phyloP scores from a whole-genome alignment of 1,140 invertebrate genomes.

The Diorhabda elongata region DNA sequence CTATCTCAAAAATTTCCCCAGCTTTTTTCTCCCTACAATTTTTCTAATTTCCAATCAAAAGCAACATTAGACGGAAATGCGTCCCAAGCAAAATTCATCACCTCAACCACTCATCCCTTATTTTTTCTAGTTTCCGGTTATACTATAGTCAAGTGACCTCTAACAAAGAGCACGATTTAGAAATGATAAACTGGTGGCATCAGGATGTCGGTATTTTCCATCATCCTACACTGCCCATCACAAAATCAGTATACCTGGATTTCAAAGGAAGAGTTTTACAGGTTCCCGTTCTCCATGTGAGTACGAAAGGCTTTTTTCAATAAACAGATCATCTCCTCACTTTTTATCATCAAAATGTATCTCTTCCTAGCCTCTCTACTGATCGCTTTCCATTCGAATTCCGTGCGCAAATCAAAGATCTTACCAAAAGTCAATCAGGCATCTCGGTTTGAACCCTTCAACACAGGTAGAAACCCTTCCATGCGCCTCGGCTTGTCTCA shows the following conservation, averaged over 20 bases:
- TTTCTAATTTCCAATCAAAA: too few relatives aligned
- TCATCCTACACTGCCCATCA: slow-evolving; percentile 57
- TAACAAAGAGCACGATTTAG: slow-evolving; percentile 50
- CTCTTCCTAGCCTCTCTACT: too few relatives aligned
- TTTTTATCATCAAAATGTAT: neutral
- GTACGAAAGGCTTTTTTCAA: slow-evolving; percentile 18
- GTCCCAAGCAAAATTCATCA: neutral
- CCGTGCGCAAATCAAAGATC: too few relatives aligned
- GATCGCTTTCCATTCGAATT: too few relatives aligned
- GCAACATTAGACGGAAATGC: neutral
- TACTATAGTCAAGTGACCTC: slow-evolving; percentile 65
- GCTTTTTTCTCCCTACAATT: too few relatives aligned
- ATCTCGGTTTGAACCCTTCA: too few relatives aligned
- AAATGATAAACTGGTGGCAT: slow-evolving; percentile 66
- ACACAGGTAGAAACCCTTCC: too few relatives aligned
- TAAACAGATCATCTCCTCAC: too few relatives aligned
- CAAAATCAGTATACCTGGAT: slow-evolving; percentile 56
- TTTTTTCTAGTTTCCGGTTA: slow-evolving; percentile 52
- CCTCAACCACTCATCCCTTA: neutral
- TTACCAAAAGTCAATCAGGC: too few relatives aligned
- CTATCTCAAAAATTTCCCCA: too few relatives aligned
- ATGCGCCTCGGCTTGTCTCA: too few relatives aligned
- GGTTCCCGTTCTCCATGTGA: slow-evolving; percentile 65
- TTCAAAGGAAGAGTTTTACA: slow-evolving; percentile 59
- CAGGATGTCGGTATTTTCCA: slow-evolving; percentile 54